phyloP scores from a whole-genome alignment of 2,113 vertebrate genomes.

The Cryptomyrus ogoouensis region DNA sequence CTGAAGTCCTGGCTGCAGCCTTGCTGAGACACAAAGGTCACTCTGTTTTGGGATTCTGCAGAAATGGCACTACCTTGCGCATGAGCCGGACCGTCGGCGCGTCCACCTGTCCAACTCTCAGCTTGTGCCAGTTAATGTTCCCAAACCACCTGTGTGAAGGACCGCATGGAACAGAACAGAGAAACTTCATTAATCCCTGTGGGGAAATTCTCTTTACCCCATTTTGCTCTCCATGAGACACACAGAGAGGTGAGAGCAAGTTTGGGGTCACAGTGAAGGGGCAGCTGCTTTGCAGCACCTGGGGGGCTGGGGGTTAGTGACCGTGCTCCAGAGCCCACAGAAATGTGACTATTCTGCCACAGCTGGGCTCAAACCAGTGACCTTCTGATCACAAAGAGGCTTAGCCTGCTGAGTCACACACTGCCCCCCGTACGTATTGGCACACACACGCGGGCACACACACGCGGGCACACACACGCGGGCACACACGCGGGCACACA shows the following conservation, averaged over 20 bases:
- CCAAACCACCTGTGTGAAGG: conserved; percentile 60
- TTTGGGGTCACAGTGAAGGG: not conserved
- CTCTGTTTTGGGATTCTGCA: not conserved
- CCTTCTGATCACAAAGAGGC: not conserved
- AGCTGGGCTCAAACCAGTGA: not conserved
- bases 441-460: not conserved
- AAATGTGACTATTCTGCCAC: not conserved
- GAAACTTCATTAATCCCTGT: not conserved
- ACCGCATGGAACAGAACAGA: not conserved
- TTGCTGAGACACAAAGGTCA: not conserved
- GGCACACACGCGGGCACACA: no score
- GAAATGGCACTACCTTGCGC: conserved; percentile 50
- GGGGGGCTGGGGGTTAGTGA: not conserved
- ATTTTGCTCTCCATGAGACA: not conserved
- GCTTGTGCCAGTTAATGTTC: conserved; percentile 66
- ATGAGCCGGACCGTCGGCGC: conserved; percentile 63
- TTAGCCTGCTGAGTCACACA: not conserved
- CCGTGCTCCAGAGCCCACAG: not conserved
- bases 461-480: not conserved
- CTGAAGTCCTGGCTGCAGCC: not conserved
- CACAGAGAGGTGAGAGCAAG: not conserved
- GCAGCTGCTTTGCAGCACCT: not conserved
- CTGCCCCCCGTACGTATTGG: not conserved
- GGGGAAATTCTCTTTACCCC: not conserved
- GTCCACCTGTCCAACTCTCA: conserved; percentile 60